phyloP scores from a whole-genome alignment of 2,888 invertebrate genomes.

The Leptopilina drosophilae region DNA sequence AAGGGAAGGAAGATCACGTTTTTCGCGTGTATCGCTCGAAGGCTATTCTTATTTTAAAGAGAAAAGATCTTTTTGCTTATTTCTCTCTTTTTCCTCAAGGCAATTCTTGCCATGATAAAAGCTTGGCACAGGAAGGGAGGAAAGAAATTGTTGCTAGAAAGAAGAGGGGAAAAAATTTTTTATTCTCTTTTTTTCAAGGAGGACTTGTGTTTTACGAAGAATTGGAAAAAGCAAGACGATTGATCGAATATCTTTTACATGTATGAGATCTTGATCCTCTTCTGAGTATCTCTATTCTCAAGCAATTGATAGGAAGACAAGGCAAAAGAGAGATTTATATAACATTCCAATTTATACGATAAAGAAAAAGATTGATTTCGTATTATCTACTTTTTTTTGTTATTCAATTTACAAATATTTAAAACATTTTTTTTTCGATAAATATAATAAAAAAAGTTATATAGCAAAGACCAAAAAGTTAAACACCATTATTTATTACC shows the following conservation, averaged over 20 bases:
- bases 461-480: no score
- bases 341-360: constrained; percentile 5
- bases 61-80: background rate
- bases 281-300: constrained; percentile 23
- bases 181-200: background rate
- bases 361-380: background rate
- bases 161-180: background rate
- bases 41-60: constrained; percentile 16
- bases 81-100: constrained; percentile 11
- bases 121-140: constrained; percentile 3
- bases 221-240: constrained; percentile 24
- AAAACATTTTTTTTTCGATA: no score
- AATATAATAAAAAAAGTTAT: no score
- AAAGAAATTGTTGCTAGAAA: constrained; percentile 9
- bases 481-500: no score
- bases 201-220: constrained; percentile 3
- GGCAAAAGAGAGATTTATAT: constrained; percentile 10
- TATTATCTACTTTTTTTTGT: background rate
- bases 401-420: no score
- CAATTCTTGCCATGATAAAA: constrained; percentile 24
- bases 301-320: constrained; percentile 14
- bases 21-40: background rate
- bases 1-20: background rate
- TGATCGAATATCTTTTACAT: constrained; percentile 72
- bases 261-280: constrained; percentile 67